A percentile compares a stretch with the other conserved stretches of the same genome.
These are phyloP conservation scores for Hedychridium roseum DNA, from an alignment of 2,888 invertebrate genomes.

Conservation along the genomic window DNA sequence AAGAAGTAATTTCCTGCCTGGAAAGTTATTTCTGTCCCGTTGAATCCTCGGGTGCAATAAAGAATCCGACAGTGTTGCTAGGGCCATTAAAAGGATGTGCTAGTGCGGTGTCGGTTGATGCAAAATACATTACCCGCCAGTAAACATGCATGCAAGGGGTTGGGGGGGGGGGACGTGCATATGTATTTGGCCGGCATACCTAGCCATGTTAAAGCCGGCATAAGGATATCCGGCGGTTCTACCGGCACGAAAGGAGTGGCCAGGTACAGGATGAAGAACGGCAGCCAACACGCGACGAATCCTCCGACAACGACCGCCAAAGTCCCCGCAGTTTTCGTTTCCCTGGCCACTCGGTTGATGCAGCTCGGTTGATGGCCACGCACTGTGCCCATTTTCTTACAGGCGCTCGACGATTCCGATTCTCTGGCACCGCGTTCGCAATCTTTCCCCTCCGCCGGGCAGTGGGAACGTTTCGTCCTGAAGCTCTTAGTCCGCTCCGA, in stretches of 20 bases:
- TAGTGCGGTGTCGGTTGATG: too few species aligned
- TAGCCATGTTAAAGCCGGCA: conserved; percentile 84
- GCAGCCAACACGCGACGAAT: conserved; percentile 88
- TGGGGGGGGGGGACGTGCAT: too few species aligned
- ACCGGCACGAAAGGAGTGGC: conserved; percentile 79
- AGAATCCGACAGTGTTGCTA: too few species aligned
- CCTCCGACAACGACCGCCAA: conserved; percentile 87
- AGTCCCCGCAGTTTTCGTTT: conserved; percentile 89
- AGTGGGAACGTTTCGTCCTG: conserved; percentile 26
- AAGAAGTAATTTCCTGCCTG: too few species aligned
- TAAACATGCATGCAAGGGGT: too few species aligned
- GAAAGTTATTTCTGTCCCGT: too few species aligned
- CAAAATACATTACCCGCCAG: too few species aligned
- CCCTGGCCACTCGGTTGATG: conserved; percentile 68
- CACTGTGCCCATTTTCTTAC: conserved; percentile 36
- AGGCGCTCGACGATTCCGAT: conserved; percentile 26
- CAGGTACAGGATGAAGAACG: conserved; percentile 85
- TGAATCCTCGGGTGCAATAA: too few species aligned
- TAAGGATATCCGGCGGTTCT: conserved; percentile 64
- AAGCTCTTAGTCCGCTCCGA: conserved; percentile 37
- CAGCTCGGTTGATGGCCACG: conserved; percentile 54
- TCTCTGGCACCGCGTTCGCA: conserved; percentile 35
- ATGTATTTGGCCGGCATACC: too few species aligned
- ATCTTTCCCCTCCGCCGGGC: conserved; percentile 17
- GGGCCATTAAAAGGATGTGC: too few species aligned